Evolutionary conservation across 64 coral and sea anemone species (phyloP).

Genomic region (Montipora capricornis): DNA sequence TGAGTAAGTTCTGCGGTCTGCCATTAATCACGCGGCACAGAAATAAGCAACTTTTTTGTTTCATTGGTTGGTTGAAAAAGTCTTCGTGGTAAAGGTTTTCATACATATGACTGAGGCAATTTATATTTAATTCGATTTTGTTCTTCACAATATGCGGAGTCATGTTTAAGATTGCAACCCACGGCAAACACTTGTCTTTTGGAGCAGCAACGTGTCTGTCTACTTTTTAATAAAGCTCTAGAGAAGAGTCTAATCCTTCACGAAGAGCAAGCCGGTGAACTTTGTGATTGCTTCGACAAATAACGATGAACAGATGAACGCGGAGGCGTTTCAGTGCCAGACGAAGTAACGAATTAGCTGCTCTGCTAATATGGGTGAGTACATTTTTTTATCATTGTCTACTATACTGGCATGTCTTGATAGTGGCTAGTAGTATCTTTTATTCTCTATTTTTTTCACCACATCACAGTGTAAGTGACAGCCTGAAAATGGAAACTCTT

Average conservation of each 20-base stretch:
- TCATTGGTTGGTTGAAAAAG: conserved; percentile 6
- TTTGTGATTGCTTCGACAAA: too few species aligned
- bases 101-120: neutral
- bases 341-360: neutral
- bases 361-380: neutral
- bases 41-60: neutral
- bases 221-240: neutral
- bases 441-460: neutral
- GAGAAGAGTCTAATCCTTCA: neutral
- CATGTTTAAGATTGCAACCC: neutral
- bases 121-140: neutral
- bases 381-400: neutral
- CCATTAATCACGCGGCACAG: neutral
- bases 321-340: too few species aligned
- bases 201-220: neutral
- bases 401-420: neutral
- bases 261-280: neutral
- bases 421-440: neutral
- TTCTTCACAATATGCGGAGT: neutral
- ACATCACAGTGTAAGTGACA: neutral
- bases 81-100: neutral
- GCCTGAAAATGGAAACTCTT: neutral
- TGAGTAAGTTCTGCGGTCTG: conserved; percentile 26
- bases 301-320: too few species aligned
- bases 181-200: neutral